phyloP scores from a whole-genome alignment of 1,140 invertebrate genomes.

The Ceratitis capitata region DNA sequence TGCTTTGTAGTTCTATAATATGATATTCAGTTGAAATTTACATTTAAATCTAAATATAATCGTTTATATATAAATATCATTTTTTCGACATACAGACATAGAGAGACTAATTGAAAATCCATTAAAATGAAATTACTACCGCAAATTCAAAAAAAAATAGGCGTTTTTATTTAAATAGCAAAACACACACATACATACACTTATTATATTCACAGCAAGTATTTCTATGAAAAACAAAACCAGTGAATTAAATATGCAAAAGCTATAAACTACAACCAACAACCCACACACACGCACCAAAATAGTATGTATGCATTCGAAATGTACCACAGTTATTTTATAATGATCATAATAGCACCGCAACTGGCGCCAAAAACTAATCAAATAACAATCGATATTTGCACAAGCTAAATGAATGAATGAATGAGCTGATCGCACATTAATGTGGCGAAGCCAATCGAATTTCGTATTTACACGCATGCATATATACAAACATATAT shows the following conservation, averaged over 20 bases:
- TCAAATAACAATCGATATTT: neutral
- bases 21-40: no score
- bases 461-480: neutral
- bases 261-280: neutral
- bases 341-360: neutral
- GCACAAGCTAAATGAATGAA: neutral
- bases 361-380: neutral
- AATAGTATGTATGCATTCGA: no score
- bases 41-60: no score
- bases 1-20: no score
- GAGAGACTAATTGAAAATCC: no score
- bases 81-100: no score
- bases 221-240: neutral
- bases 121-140: no score
- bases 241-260: neutral
- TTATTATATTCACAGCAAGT: neutral
- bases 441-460: neutral
- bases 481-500: neutral
- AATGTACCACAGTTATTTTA: neutral
- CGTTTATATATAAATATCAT: no score
- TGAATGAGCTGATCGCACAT: no score
- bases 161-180: neutral
- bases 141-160: no score
- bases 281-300: neutral
- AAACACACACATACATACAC: neutral